Evolutionary conservation across 1,140 invertebrate genomes (phyloP).

Genomic region (Drosophila prosaltans): DNA sequence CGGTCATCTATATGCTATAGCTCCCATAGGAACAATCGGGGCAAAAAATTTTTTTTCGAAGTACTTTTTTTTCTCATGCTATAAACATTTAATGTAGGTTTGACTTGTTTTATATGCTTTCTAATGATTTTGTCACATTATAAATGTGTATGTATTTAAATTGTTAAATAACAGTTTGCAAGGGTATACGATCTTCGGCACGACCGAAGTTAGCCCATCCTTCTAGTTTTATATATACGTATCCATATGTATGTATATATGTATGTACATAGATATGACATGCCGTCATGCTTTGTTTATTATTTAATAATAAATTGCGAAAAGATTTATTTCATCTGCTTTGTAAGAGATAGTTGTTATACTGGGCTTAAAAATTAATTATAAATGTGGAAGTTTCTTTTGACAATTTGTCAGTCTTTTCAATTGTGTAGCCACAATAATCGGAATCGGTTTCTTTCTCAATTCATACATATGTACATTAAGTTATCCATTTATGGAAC

Average conservation of each 20-base stretch:
- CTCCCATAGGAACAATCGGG: no score
- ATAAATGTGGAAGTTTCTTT: constrained; percentile 33
- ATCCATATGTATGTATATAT: neutral
- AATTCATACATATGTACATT: neutral
- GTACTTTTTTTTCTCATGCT: no score
- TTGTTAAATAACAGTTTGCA: no score
- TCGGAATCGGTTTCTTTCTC: neutral
- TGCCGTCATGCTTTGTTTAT: constrained; percentile 10
- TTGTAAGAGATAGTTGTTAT: constrained; percentile 10
- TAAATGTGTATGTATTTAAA: no score
- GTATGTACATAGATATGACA: neutral
- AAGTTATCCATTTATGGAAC: constrained; percentile 7
- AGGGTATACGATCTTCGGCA: no score
- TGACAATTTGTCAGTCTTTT: constrained; percentile 32
- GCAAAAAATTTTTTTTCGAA: no score
- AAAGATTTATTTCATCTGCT: constrained; percentile 2
- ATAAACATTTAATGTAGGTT: no score
- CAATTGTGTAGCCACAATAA: neutral
- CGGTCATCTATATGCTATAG: no score
- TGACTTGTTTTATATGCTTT: no score
- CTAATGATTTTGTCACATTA: no score
- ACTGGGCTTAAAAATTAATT: constrained; percentile 15
- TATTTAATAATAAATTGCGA: constrained; percentile 4
- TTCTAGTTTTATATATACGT: neutral
- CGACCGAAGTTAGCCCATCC: no score